phyloP scores from a whole-genome alignment of 1,140 invertebrate species.

The Grapholita molesta region DNA sequence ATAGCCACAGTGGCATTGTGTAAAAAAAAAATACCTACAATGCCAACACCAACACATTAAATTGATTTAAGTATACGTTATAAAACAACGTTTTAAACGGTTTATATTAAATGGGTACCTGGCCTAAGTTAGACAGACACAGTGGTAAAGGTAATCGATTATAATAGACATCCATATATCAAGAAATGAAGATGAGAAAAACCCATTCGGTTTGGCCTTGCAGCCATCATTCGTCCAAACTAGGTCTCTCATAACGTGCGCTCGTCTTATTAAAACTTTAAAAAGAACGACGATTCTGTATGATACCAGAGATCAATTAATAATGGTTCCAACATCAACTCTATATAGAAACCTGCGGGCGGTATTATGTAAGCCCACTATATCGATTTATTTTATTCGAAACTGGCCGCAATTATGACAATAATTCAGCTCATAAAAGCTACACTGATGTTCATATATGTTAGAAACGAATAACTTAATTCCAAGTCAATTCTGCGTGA shows the following conservation, averaged over 20 bases:
- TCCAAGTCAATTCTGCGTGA: constrained; percentile 42
- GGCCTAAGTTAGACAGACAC: neutral
- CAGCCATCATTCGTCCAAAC: constrained; percentile 50
- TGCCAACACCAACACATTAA: too few relatives aligned
- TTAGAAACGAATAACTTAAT: constrained; percentile 73
- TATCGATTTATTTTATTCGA: constrained; percentile 76
- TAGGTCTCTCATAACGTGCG: constrained; percentile 32
- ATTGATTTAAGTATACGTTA: too few relatives aligned
- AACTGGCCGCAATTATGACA: constrained; percentile 74
- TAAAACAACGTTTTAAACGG: neutral
- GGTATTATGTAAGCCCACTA: constrained; percentile 69
- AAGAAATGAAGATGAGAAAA: constrained; percentile 46
- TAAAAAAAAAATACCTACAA: too few relatives aligned
- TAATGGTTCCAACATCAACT: constrained; percentile 44
- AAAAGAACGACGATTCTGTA: constrained; percentile 38
- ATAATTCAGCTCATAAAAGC: constrained; percentile 73
- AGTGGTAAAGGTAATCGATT: constrained; percentile 33
- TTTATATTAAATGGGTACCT: neutral
- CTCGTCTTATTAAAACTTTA: constrained; percentile 26
- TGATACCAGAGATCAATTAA: constrained; percentile 36
- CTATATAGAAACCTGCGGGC: constrained; percentile 60
- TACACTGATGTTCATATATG: constrained; percentile 64
- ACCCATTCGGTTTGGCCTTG: constrained; percentile 49
- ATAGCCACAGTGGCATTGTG: too few relatives aligned
- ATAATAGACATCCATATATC: constrained; percentile 45